Percentiles rank a stretch among this genome's conserved stretches.
Evolutionary conservation across 2,888 invertebrate genomes (phyloP).

Genomic region (Scaptomyza tumidula): DNA sequence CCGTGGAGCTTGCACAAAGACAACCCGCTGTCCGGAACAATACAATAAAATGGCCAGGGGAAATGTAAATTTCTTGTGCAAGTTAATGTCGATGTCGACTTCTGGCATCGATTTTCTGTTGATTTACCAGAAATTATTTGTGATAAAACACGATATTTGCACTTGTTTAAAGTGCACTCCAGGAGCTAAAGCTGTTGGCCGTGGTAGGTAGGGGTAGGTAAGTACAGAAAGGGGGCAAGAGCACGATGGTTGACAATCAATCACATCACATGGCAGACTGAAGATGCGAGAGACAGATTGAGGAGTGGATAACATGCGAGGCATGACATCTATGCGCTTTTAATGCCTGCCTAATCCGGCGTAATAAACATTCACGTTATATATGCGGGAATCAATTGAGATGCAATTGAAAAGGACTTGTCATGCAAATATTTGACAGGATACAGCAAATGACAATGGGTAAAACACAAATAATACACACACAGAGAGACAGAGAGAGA

Average conservation of each 20-base stretch:
- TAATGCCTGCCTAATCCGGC: conserved; percentile 80
- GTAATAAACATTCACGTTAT: conserved; percentile 72
- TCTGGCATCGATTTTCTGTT: conserved; percentile 78
- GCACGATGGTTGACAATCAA: conserved; percentile 65
- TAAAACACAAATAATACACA: conserved; percentile 12
- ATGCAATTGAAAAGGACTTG: conserved; percentile 72
- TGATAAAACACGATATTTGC: conserved; percentile 84
- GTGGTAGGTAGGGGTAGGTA: neutral
- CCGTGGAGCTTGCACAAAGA: conserved; percentile 27
- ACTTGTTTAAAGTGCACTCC: conserved; percentile 79
- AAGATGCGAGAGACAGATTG: conserved; percentile 32
- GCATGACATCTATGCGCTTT: conserved; percentile 63
- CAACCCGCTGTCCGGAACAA: conserved; percentile 56
- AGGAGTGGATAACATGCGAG: conserved; percentile 30
- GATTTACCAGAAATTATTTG: conserved; percentile 83
- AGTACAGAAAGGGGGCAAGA: neutral
- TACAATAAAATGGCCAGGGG: conserved; percentile 6
- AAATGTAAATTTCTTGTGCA: conserved; percentile 44
- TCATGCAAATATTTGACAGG: conserved; percentile 74
- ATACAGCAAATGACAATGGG: conserved; percentile 57
- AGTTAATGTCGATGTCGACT: conserved; percentile 48
- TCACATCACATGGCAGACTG: conserved; percentile 69
- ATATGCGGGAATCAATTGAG: conserved; percentile 74
- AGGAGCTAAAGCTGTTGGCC: conserved; percentile 38
- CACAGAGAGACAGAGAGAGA: conserved; percentile 4